A percentile compares a stretch with the other conserved stretches of the same genome.
These are phyloP conservation scores for Amiota communis DNA, from an alignment of 2,888 invertebrate species.

Conservation along the genomic window DNA sequence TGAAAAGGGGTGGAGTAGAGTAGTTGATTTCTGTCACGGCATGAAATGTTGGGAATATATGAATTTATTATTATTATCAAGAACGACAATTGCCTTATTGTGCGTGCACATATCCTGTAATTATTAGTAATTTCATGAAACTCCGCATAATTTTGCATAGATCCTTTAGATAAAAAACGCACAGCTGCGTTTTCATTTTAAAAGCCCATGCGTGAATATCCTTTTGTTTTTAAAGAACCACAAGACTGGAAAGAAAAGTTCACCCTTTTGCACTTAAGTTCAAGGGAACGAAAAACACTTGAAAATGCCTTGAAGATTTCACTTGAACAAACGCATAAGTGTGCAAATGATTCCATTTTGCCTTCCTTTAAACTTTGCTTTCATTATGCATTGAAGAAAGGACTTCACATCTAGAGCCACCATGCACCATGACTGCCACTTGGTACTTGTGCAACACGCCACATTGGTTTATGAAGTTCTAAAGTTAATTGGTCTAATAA, in stretches of 20 bases:
- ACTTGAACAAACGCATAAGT: too few species aligned
- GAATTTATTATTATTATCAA: constrained; percentile 54
- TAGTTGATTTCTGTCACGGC: not conserved
- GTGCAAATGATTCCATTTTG: too few species aligned
- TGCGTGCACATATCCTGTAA: constrained; percentile 35
- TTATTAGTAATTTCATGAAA: constrained; percentile 39
- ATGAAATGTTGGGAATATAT: constrained; percentile 52
- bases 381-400: too few species aligned
- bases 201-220: constrained; percentile 12
- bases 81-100: constrained; percentile 48
- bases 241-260: not conserved
- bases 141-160: constrained; percentile 38
- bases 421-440: too few species aligned
- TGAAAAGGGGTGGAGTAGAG: constrained; percentile 10
- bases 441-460: too few species aligned
- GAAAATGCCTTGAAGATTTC: too few species aligned
- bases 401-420: too few species aligned
- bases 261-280: constrained; percentile 11
- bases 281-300: not conserved
- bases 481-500: too few species aligned
- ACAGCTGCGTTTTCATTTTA: constrained; percentile 14
- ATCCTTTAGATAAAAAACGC: constrained; percentile 26
- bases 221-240: not conserved
- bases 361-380: too few species aligned
- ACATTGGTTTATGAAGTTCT: too few species aligned